Evolutionary conservation across 2,888 invertebrate genomes (phyloP).

Genomic region (Chromoteleia sp.): DNA sequence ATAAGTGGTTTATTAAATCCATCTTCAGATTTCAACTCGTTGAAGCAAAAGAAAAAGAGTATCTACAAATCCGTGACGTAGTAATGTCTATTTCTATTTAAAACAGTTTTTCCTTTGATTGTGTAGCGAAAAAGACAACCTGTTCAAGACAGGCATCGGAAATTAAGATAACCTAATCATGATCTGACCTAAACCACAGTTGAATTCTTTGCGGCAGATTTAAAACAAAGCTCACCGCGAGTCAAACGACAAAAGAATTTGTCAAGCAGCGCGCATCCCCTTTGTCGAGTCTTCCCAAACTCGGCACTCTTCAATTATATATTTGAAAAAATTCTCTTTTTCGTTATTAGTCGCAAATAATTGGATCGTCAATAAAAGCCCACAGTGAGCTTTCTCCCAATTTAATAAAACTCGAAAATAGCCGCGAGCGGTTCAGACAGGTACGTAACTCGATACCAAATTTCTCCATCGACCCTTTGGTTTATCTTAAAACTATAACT

Average conservation of each 20-base stretch:
- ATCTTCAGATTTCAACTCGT: no score
- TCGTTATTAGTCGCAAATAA: conserved; percentile 43
- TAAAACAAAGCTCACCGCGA: conserved; percentile 1
- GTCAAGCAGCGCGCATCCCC: not conserved
- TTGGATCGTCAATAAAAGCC: conserved; percentile 38
- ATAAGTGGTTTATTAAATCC: no score
- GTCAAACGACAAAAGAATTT: not conserved
- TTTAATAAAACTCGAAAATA: conserved; percentile 49
- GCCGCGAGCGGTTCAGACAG: conserved; percentile 26
- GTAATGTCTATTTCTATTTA: no score
- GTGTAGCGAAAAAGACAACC: no score
- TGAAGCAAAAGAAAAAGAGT: no score
- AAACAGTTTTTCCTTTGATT: no score
- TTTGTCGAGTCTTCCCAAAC: not conserved
- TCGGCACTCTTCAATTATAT: conserved; percentile 5
- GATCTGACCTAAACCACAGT: not conserved
- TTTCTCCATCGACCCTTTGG: conserved; percentile 28
- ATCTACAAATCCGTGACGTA: no score
- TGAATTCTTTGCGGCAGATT: conserved; percentile 4
- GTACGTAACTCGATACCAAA: conserved; percentile 36
- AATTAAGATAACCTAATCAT: no score
- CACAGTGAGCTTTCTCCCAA: conserved; percentile 11
- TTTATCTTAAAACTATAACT: conserved; percentile 23
- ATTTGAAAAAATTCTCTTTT: conserved; percentile 34
- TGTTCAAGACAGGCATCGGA: no score